A percentile compares a stretch with the other conserved stretches of the same genome.
These are phyloP conservation scores for Gymnoscelis rufifasciata DNA, from an alignment of 2,888 invertebrate genomes.

Conservation along the genomic window DNA sequence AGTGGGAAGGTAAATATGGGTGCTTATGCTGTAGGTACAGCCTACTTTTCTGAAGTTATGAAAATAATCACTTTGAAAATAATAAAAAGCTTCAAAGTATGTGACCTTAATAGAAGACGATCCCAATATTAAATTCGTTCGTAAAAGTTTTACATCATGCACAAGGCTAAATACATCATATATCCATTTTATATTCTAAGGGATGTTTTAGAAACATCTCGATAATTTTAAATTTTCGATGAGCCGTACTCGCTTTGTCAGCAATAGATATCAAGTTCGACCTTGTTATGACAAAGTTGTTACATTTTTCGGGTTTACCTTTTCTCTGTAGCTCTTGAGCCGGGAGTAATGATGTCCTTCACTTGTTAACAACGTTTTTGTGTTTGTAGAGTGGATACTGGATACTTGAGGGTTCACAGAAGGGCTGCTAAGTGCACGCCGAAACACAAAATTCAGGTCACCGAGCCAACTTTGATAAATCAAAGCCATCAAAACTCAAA, in stretches of 20 bases:
- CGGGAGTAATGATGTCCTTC: slow-evolving; percentile 27
- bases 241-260: not conserved
- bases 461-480: slow-evolving; percentile 67
- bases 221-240: no score
- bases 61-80: no score
- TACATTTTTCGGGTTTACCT: slow-evolving; percentile 24
- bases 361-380: slow-evolving; percentile 22
- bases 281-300: slow-evolving; percentile 15
- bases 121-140: no score
- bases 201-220: no score
- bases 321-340: slow-evolving; percentile 21
- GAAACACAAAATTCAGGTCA: slow-evolving; percentile 75
- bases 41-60: no score
- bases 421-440: slow-evolving; percentile 77
- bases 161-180: no score
- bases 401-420: slow-evolving; percentile 40
- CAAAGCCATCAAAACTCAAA: slow-evolving; percentile 77
- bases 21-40: no score
- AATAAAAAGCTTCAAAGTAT: no score
- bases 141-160: no score
- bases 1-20: no score
- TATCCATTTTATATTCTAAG: no score
- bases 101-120: no score
- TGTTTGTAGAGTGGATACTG: slow-evolving; percentile 41
- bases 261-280: slow-evolving; percentile 5